A percentile compares a stretch with the other conserved stretches of the same genome.
Evolutionary conservation across 2,888 invertebrate genomes (phyloP).

Genomic region (Cephus pulcher): DNA sequence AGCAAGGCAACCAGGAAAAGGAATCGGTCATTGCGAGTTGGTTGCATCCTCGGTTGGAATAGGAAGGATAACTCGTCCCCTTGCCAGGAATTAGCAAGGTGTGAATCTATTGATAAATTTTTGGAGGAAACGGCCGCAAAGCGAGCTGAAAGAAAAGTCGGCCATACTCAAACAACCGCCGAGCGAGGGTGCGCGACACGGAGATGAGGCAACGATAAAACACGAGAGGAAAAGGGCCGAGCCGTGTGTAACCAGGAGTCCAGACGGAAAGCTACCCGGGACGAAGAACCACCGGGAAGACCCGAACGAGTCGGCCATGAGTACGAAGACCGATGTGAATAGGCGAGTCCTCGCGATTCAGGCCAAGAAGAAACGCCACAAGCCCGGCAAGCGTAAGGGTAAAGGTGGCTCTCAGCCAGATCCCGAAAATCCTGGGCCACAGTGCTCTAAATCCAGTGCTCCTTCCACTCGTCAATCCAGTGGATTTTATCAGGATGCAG

Average conservation of each 20-base stretch:
- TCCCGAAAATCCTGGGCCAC: conserved; percentile 63
- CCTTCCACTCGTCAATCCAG: conserved; percentile 31
- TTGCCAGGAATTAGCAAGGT: not conserved
- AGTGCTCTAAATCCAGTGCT: conserved; percentile 42
- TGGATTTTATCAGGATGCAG: conserved; percentile 8
- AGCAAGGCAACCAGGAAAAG: not conserved
- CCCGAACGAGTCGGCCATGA: conserved; percentile 69
- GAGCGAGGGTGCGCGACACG: conserved; percentile 40
- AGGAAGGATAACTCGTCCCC: not conserved
- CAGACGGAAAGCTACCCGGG: not conserved
- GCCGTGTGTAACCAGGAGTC: not conserved
- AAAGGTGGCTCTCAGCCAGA: conserved; percentile 72
- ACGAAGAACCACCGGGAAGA: conserved; percentile 8
- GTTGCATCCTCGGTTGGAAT: not conserved
- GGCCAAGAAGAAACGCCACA: conserved; percentile 92
- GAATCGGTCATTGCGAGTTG: not conserved
- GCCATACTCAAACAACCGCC: conserved; percentile 64
- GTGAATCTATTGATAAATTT: not conserved
- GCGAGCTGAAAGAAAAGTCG: conserved; percentile 15
- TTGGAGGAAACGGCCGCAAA: conserved; percentile 16
- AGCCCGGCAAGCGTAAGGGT: conserved; percentile 87
- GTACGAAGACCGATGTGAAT: conserved; percentile 91
- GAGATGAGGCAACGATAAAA: conserved; percentile 38
- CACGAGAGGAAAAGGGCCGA: conserved; percentile 5
- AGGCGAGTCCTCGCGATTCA: conserved; percentile 91